Evolutionary conservation across 2,797 vertebrate species (phyloP), one percentile per base, ranked within the genome.

Genomic region (Clarias platycephalus): DNA sequence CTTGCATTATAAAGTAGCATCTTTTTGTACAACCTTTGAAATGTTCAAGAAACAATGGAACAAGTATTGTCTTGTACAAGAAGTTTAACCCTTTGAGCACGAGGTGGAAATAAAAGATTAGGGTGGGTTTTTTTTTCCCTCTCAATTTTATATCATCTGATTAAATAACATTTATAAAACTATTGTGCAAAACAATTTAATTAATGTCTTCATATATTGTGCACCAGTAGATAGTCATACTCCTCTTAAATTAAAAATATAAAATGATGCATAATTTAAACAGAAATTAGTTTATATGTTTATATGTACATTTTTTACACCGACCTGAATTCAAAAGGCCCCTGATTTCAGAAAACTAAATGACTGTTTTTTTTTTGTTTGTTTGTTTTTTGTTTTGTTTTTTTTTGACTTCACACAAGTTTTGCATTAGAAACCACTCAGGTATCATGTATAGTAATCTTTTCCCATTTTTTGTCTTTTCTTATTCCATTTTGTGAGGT

Each of bases 31-130:
- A 97, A 97, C 97, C 95, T 96, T 96, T 95, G 96, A 95, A 95
- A 94, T 96, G 95, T 96, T 97, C 95, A 96, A 94, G 95, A 96
- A 96, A 97, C 95, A 97, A 96, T 88, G 92, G 92, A 92, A 94
- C 92, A 91, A 96, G 96, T 96, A 96, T 95, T 95, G 96, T 94
- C 91, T 93, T 92, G 92, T 94, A 96, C 93, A 96, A 97, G 95
- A 96, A 94, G 93, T 96, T 98, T 97, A 98, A 98, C 97, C 96
- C 96, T 99, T 98, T 97, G 96, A 98, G 97, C 96, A 97, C 96
- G 95, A 96, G 95, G 94, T 95, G 94, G 92, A 92, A 94, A 92
- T 93, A 93, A 94, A 95, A 94, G 85, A 92, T 85, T 90, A 87
- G 85, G 87, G 83, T 84, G 86, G 86, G 34, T 76, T 90, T 87